phyloP scores from a whole-genome alignment of 2,888 invertebrate species.

The Lymantria dispar region DNA sequence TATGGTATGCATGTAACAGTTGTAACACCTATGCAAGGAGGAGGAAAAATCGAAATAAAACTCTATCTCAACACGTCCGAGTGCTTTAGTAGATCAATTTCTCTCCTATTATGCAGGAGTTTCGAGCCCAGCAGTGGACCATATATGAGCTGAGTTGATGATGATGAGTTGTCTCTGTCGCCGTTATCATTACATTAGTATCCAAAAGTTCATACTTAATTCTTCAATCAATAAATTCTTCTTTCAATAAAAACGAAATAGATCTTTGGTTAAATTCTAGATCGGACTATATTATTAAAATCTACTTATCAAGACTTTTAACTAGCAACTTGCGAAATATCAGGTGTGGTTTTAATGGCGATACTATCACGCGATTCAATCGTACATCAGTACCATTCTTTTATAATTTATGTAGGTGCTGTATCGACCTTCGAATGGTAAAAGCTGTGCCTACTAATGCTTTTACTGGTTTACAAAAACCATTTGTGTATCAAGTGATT shows the following conservation, averaged over 20 bases:
- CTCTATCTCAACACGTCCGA: no score
- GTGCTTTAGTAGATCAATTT: no score
- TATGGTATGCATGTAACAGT: no score
- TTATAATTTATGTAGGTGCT: slow-evolving; percentile 18
- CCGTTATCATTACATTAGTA: no score
- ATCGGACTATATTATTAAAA: slow-evolving; percentile 22
- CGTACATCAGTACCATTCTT: slow-evolving; percentile 46
- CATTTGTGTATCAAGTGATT: slow-evolving; percentile 38
- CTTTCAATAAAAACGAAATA: slow-evolving; percentile 2
- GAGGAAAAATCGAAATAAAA: no score
- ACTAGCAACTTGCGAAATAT: slow-evolving; percentile 37
- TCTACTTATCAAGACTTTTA: slow-evolving; percentile 21
- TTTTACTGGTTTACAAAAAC: slow-evolving; percentile 30
- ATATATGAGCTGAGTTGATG: no score
- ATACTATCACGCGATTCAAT: slow-evolving; percentile 51
- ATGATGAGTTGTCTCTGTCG: no score
- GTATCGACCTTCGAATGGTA: slow-evolving; percentile 28
- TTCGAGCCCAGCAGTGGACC: no score
- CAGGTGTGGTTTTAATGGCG: slow-evolving; percentile 60
- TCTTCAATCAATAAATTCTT: background rate
- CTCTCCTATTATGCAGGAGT: no score
- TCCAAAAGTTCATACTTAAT: background rate
- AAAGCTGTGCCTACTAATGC: slow-evolving; percentile 24
- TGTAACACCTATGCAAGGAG: no score
- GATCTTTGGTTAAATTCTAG: slow-evolving; percentile 21